Conservation (phyloP, 2,888 invertebrate genomes). For the Pseudococcus jackbeardsleyi region DNA sequence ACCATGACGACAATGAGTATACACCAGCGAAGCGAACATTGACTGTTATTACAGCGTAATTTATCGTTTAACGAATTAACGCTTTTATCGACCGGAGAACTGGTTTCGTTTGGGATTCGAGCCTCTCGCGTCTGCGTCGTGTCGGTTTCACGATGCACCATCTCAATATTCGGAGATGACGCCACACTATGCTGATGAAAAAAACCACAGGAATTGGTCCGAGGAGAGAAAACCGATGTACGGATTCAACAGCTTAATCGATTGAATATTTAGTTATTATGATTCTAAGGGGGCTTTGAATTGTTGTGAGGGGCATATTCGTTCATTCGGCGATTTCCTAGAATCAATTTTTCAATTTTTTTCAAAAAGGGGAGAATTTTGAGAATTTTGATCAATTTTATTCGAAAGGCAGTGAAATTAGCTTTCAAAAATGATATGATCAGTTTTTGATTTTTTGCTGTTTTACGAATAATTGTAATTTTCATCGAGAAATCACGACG, state of each 20-base stretch:
- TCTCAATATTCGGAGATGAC: slow-evolving; percentile 8
- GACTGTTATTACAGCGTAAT: slow-evolving; percentile 39
- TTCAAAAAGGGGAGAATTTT: background rate
- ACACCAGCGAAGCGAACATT: slow-evolving; percentile 23
- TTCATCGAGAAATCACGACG: too few species aligned
- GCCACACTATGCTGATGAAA: background rate
- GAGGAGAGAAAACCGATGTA: slow-evolving; percentile 25
- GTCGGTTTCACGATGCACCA: slow-evolving; percentile 7
- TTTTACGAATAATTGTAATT: too few species aligned
- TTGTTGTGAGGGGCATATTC: background rate
- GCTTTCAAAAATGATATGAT: too few species aligned
- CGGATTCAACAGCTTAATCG: background rate
- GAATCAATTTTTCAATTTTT: background rate
- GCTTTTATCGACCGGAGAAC: slow-evolving; percentile 41
- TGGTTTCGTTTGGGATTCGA: slow-evolving; percentile 16
- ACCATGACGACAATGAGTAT: slow-evolving; percentile 29
- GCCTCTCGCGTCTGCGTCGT: background rate
- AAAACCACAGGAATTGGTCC: background rate
- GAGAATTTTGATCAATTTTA: background rate
- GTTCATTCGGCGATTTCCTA: background rate
- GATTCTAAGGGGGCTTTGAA: too few species aligned
- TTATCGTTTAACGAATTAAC: slow-evolving; percentile 47
- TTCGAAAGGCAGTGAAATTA: too few species aligned
- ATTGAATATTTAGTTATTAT: too few species aligned
- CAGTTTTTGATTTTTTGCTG: too few species aligned